Base-by-base conservation (phyloP, 1,140 invertebrate genomes). In the Drosophila repletoides region DNA sequence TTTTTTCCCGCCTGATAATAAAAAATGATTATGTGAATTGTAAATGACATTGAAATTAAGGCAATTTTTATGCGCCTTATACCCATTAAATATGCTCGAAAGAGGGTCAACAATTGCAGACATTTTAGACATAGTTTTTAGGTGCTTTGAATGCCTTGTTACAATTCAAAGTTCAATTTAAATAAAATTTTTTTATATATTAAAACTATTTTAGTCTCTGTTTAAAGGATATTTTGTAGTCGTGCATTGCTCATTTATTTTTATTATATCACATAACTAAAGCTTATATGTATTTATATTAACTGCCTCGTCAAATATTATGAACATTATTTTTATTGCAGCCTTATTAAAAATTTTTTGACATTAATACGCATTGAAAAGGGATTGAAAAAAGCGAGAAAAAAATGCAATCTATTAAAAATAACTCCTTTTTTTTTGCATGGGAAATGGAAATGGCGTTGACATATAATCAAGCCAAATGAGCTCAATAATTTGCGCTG, bases 301-400 rank as follows among this genome's bases (percentile, higher is more conserved):
- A 61, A 67, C 56, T 46, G 29, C 22, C 28, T 28, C 22, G 34
- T 58, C 41, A 46, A 56, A 40, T 64, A 33, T 24, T 56, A 15
- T 55, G 14, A 38, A 56, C 19, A 29, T 15, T n/a, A 31, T 58
- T 55, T 22, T 46, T 31, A 12, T 14, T 33, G 17, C 26, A 26
- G 40, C 55, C 41, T 33, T 48, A 41, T 66, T 66, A 49, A 66
- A 66, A 17, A 34, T 51, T 68, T 51, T 68, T 53, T 33, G 51
- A 74, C 72, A 79, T 79, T 80, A 79, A 79, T 80, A 45, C 49
- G 28, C 53, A 40, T 48, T 70, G 70, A 73, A 66, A 79, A 51
- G 43, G 33, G 38, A 15, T 33, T 41, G 7, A 12, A 21, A n/a
- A n/a, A 9, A 26, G n/a, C 5, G 17, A 15, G 14, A 31, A 38